These are phyloP conservation scores for Microtus montanus DNA, from an alignment of 2,113 vertebrate species.

Conservation along the genomic window DNA sequence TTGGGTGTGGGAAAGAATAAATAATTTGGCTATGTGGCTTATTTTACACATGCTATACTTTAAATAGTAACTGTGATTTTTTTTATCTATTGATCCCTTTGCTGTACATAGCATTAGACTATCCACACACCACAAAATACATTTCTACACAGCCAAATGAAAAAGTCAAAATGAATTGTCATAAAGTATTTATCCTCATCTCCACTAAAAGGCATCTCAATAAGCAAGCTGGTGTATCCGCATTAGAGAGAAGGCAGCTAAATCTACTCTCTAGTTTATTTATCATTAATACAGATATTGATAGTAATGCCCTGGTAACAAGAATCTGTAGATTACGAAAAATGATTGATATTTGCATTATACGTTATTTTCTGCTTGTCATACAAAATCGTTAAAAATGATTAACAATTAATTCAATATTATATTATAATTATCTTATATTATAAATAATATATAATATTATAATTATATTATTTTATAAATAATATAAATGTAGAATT, in stretches of 20 bases:
- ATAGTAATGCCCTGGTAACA: neutral
- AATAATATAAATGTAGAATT: neutral
- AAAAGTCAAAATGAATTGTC: neutral
- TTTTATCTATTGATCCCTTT: constrained; percentile 22
- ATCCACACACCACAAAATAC: neutral
- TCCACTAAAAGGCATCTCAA: neutral
- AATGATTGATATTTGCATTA: neutral
- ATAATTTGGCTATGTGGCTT: neutral
- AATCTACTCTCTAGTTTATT: neutral
- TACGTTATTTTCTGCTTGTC: neutral
- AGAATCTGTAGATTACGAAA: neutral
- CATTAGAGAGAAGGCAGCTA: neutral
- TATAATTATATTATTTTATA: too few species aligned
- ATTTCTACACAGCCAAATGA: neutral
- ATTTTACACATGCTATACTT: neutral
- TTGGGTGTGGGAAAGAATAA: neutral
- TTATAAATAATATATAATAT: neutral
- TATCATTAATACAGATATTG: neutral
- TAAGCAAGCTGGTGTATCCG: neutral
- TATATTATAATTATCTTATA: neutral
- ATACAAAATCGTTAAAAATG: neutral
- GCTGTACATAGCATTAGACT: neutral
- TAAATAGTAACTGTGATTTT: constrained; percentile 5
- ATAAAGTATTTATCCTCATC: neutral
- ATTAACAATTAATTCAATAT: neutral